Evolutionary conservation across 2,797 vertebrate species (phyloP), one percentile per base, ranked within the genome.

Genomic region (Kryptolebias ocellatus): DNA sequence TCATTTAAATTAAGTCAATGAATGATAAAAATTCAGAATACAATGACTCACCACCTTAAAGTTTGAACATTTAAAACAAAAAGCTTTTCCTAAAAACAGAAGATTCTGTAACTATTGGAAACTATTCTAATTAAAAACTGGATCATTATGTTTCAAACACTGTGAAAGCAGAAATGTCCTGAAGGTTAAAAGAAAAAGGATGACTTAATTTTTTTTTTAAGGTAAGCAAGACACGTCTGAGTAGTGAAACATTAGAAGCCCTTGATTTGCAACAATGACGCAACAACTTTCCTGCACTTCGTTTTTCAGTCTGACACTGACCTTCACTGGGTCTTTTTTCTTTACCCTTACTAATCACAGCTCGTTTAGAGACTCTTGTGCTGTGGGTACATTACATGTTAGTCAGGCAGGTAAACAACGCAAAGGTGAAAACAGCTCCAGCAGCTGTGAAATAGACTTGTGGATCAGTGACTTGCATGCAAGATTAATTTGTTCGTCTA

Each of bases 231-330:
- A 42, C 28, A 20, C 14, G 29, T 5, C 17, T 52, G 17, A 31
- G 39, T 34, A n/a, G 20, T 44, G 18, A 57, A 59, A 51, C 18
- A 31, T 18, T 53, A 59, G 28, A 12, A 49, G 24, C 15, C 20
- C 4, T 63, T 16, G 17, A 67, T 67, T 55, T 72, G 50, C 4
- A 16, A 47, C 42, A 50, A 4, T 34, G 16, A 28, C n/a, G 24
- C 51, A 18, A 44, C 46, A 42, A 31, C 24, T 46, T 34, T 67
- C 53, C n/a, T 46, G n/a, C 16, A 52, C 52, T 31, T 28, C 12
- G 12, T 37, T 37, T 65, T 44, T 57, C 27, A 28, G 4, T 45
- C 56, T 56, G 46, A 79, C 12, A 18, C n/a, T 57, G 64, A 24
- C 20, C 18, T 57, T 24, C 46, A 46, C 7, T 1, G 4, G 3